Evolutionary conservation across 2,888 invertebrate species (phyloP).

Genomic region (Hybos culiciformis): DNA sequence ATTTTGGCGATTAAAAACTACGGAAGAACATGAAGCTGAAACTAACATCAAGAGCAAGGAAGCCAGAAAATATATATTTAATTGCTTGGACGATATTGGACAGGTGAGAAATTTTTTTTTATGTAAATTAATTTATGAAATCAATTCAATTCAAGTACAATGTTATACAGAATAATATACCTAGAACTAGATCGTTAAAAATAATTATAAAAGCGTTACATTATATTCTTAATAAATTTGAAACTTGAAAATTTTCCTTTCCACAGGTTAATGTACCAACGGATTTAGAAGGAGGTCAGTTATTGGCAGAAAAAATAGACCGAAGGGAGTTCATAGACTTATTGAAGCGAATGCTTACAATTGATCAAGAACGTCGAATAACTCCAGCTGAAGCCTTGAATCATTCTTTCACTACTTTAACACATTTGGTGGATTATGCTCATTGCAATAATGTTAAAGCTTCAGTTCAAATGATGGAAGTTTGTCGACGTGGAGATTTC

Average conservation of each 20-base stretch:
- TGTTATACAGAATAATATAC: too few species aligned
- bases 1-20: conserved; percentile 80
- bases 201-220: too few species aligned
- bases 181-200: too few species aligned
- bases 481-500: conserved; percentile 43
- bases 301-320: conserved; percentile 94
- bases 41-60: conserved; percentile 98
- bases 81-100: conserved; percentile 96
- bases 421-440: conserved; percentile 89
- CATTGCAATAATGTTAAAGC: conserved; percentile 96
- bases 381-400: conserved; percentile 92
- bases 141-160: too few species aligned
- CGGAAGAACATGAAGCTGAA: conserved; percentile 96
- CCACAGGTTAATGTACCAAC: conserved; percentile 93
- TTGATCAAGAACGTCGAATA: conserved; percentile 94
- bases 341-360: conserved; percentile 93
- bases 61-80: conserved; percentile 98
- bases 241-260: too few species aligned
- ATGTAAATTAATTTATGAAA: too few species aligned
- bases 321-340: conserved; percentile 95
- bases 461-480: conserved; percentile 96
- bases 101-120: too few species aligned
- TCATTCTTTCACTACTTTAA: conserved; percentile 86
- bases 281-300: conserved; percentile 93
- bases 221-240: too few species aligned